These are phyloP conservation scores for Quadroppia sp. DNA, from an alignment of 2,888 invertebrate genomes.

Conservation along the genomic window DNA sequence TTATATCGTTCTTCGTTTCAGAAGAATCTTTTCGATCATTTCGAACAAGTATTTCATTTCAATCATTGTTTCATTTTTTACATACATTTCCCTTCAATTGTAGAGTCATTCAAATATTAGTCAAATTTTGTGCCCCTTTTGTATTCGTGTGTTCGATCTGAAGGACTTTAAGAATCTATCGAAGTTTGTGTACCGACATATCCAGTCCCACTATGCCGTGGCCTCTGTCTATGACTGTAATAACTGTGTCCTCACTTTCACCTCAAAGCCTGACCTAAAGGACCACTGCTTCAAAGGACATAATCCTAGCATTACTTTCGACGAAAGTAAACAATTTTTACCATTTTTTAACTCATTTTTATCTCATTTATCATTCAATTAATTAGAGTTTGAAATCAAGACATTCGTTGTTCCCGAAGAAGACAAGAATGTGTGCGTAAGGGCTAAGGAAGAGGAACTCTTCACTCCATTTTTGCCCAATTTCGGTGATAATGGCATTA, in stretches of 20 bases:
- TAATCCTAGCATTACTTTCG: conserved; percentile 13
- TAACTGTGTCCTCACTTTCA: conserved; percentile 26
- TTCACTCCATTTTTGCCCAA: conserved; percentile 16
- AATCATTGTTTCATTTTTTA: neutral
- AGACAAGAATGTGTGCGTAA: neutral
- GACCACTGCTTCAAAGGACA: conserved; percentile 27
- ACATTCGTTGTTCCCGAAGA: neutral
- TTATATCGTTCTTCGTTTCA: conserved; percentile 30
- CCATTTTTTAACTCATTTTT: neutral
- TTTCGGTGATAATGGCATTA: neutral
- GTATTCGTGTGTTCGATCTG: conserved; percentile 11
- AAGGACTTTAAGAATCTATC: neutral
- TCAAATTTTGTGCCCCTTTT: conserved; percentile 21
- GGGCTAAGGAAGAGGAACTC: conserved; percentile 23
- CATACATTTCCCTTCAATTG: neutral
- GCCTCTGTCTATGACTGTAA: conserved; percentile 32
- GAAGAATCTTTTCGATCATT: conserved; percentile 32
- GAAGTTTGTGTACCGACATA: conserved; percentile 10
- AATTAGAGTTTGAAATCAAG: conserved; percentile 8
- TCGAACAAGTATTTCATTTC: conserved; percentile 19
- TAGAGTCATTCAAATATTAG: neutral
- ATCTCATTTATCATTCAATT: neutral
- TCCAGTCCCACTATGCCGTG: conserved; percentile 12
- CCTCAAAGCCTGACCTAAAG: neutral
- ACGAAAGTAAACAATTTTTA: conserved; percentile 4